Base-by-base conservation (phyloP, 1,140 invertebrate species). In the Colletes gigas region DNA sequence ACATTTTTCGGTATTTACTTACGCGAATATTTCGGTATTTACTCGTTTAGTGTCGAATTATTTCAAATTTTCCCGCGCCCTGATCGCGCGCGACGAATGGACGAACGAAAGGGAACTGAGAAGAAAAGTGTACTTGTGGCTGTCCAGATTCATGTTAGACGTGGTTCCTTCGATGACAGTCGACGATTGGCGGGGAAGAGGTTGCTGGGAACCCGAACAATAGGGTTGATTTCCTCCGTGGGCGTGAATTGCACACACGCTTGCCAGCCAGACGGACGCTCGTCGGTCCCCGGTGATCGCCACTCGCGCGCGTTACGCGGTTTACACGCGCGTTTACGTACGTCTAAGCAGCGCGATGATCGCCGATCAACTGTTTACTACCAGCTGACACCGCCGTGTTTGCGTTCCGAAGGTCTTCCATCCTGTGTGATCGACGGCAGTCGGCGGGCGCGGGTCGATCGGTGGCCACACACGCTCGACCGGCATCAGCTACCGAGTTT, bases 361-460 rank as follows among this genome's bases (percentile, higher is more conserved):
- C 85, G 78, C 77, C 66, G 81, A 85, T 85, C 84, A 82, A 91
- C 88, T 90, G 90, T 90, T 90, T 90, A 90, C 83, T 74, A 83
- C 73, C 67, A 72, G 60, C 55, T 73, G 70, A 83, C 73, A 81
- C 59, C 44, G 44, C 52, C 57, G 71, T 77, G 72, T 78, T 75
- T 75, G 69, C 54, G 15, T 75, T 80, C 44, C 69, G 79, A 85
- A 70, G 78, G 69, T 57, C 72, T 60, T 52, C 12, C 50, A 47
- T 52, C 44, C 62, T 54, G 39, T 39, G 17, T 39, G 17, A 71
- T 59, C 52, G 47, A 52, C 39, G 41, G 39, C 17, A 59, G 57
- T 30, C 63, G 69, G 52, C 63, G 69, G 47, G 50, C 30, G 17
- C 63, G 69, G 47, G 50, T 14, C 17, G 21, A 50, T 10, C 60